Evolutionary conservation across 2,888 invertebrate species (phyloP).

Genomic region (Poecilobothrus nobilitatus): DNA sequence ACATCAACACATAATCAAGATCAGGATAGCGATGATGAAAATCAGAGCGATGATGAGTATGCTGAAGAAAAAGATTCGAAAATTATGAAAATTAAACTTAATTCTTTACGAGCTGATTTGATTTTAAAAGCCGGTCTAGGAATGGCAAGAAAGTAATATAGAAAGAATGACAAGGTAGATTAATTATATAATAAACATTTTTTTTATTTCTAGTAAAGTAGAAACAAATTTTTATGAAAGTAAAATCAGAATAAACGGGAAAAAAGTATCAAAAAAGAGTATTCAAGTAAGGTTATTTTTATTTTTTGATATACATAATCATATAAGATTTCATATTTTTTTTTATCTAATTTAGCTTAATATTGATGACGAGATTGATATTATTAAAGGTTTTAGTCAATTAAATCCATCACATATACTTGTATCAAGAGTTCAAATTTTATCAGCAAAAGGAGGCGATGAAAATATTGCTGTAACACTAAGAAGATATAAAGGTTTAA

Average conservation of each 20-base stretch:
- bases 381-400: constrained; percentile 58
- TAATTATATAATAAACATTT: constrained; percentile 14
- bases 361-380: constrained; percentile 68
- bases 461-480: constrained; percentile 54
- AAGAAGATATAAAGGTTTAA: constrained; percentile 58
- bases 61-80: constrained; percentile 56
- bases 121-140: constrained; percentile 61
- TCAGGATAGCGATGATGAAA: constrained; percentile 48
- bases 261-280: constrained; percentile 69
- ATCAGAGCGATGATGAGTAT: constrained; percentile 44
- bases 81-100: constrained; percentile 53
- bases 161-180: neutral
- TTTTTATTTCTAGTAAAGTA: constrained; percentile 55
- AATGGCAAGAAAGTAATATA: constrained; percentile 61
- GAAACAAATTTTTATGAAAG: constrained; percentile 73
- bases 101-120: constrained; percentile 61
- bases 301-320: neutral
- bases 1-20: neutral
- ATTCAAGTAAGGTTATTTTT: constrained; percentile 46
- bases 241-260: constrained; percentile 70
- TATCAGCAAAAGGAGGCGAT: constrained; percentile 48
- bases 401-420: constrained; percentile 60
- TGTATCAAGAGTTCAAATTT: constrained; percentile 60
- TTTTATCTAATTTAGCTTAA: constrained; percentile 46
- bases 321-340: neutral